Evolutionary conservation across 2,888 invertebrate genomes (phyloP).

Genomic region (Pheosia tremula): DNA sequence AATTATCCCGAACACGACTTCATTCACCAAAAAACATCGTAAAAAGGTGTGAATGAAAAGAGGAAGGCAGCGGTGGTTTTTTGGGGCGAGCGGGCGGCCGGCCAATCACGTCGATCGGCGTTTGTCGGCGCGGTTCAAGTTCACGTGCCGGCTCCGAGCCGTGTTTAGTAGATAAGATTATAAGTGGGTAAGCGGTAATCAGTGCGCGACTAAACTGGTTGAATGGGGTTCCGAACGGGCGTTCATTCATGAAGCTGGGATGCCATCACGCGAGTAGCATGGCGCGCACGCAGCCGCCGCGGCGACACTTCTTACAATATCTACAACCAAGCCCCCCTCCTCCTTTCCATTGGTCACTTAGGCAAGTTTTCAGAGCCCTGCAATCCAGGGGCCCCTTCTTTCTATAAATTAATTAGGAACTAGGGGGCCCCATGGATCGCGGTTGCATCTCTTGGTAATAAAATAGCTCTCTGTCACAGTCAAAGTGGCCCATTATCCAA

Average conservation of each 20-base stretch:
- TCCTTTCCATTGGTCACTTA: too few relatives aligned
- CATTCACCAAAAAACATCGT: constrained; percentile 78
- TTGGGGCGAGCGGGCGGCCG: constrained; percentile 52
- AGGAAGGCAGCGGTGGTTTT: constrained; percentile 76
- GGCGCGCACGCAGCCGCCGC: constrained; percentile 5
- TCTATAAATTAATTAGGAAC: too few relatives aligned
- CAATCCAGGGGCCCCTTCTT: too few relatives aligned
- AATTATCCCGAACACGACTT: constrained; percentile 84
- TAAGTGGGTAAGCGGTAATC: constrained; percentile 75
- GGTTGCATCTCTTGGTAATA: too few relatives aligned
- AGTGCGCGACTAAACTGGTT: constrained; percentile 82
- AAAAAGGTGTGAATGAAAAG: constrained; percentile 84
- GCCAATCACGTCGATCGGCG: constrained; percentile 46
- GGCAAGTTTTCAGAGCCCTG: too few relatives aligned
- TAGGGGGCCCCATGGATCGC: too few relatives aligned
- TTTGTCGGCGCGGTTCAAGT: constrained; percentile 43
- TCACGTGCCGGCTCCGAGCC: constrained; percentile 60
- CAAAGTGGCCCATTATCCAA: too few relatives aligned
- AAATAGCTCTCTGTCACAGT: too few relatives aligned
- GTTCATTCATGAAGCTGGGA: constrained; percentile 77
- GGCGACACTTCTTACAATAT: constrained; percentile 9
- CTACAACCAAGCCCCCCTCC: neutral
- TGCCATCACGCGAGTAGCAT: constrained; percentile 66
- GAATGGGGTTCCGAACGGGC: constrained; percentile 67
- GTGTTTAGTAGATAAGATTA: constrained; percentile 78